Evolutionary conservation across 35 echinoderm and acorn worm species (phyloP), one percentile per base, ranked within the genome.

Genomic region (Diadema setosum): DNA sequence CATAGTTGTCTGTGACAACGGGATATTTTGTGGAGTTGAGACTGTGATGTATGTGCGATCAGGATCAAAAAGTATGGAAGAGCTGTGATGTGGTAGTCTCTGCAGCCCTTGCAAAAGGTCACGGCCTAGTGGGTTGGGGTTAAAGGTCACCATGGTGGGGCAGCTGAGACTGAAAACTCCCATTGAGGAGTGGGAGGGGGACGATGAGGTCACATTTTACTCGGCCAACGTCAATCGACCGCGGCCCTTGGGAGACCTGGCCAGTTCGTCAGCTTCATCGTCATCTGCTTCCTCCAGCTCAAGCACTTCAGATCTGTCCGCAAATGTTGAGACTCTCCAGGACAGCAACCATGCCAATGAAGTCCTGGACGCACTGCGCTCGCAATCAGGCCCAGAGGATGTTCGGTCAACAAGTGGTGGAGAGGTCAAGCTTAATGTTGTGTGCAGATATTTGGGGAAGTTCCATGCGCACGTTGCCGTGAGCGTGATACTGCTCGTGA

Each of bases 401-500:
- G n/a, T n/a, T n/a, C 30, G 63, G 24, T 67, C 63, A 9, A 0
- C 73, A 25, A 41, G 25, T 9, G 20, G 35, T 6, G 37, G 44
- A 44, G 73, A 78, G 24, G 35, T 78, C 34, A 78, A 78, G 73
- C n/a, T 78, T 12, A 33, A 78, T 32, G 80, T 61, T 20, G 64
- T 82, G 15, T 70, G 81, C 60, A 20, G 49, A 17, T 59, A 31
- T 45, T 33, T 90, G 9, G 88, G 88, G 5, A 49, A 49, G 39
- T 32, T 83, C 23, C 73, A 70, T 32, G 73, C 43, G 43, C 83
- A 81, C 32, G 60, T 89, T 36, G 34, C 63, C 41, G 74, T 89
- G 15, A 85, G 95, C 18, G 26, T 98, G 15, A 14, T 69, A 45
- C 39, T 84, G 39, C 30, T 97, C 3, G 5, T 93, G 24, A 14